A percentile compares a stretch with the other conserved stretches of the same genome.
These are phyloP conservation scores for Pomacea maculata DNA, from an alignment of 1,140 invertebrate species.

Conservation along the genomic window DNA sequence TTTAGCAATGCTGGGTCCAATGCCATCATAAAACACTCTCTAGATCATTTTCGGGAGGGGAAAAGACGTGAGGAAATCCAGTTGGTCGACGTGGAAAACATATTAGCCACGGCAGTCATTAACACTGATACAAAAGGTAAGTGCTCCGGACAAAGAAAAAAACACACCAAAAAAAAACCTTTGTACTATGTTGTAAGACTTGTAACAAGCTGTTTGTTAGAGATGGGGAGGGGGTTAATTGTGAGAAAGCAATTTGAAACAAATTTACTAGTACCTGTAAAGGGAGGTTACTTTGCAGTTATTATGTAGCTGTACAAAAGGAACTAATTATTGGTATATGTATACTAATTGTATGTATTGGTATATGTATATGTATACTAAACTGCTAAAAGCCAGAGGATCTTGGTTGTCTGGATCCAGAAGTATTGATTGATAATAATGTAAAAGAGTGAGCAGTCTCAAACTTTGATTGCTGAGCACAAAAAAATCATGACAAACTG, in stretches of 20 bases:
- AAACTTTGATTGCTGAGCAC: background rate
- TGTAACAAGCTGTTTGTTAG: background rate
- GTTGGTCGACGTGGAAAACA: constrained; percentile 40
- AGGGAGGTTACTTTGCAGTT: no score
- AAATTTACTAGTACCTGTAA: background rate
- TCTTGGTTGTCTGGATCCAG: no score
- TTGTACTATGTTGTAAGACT: no score
- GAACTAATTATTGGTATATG: background rate
- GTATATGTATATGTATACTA: background rate
- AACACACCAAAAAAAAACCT: no score
- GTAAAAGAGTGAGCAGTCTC: background rate
- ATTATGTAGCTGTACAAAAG: no score
- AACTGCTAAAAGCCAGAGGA: background rate
- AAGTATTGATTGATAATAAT: background rate
- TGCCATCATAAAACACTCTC: constrained; percentile 33
- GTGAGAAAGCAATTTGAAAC: background rate
- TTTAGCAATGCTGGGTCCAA: constrained; percentile 45
- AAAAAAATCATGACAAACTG: background rate
- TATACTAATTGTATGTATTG: no score
- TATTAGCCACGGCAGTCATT: constrained; percentile 34
- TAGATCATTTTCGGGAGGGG: constrained; percentile 34
- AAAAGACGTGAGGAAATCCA: constrained; percentile 35
- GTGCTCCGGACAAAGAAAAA: background rate
- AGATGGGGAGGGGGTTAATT: background rate
- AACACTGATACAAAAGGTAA: constrained; percentile 33